phyloP scores from a whole-genome alignment of 35 echinoderm and acorn worm genomes.

The Chiridota heheva region DNA sequence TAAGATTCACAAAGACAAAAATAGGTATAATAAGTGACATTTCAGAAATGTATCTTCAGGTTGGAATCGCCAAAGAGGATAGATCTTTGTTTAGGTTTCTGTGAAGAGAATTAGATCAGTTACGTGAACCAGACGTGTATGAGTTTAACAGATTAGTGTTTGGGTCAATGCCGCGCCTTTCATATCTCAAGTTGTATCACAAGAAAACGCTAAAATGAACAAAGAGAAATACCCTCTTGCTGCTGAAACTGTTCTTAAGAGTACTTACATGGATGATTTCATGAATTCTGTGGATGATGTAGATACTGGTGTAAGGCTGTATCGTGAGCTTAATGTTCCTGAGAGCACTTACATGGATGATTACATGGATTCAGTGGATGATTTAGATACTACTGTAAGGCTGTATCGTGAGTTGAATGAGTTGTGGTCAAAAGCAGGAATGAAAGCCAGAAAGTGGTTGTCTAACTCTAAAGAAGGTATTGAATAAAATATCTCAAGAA shows the following conservation, averaged over 20 bases:
- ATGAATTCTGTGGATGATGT: constrained; percentile 21
- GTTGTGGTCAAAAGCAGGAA: constrained; percentile 5
- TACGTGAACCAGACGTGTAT: constrained; percentile 3
- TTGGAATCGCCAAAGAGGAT: neutral
- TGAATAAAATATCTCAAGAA: constrained; percentile 22
- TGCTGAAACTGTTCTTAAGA: constrained; percentile 25
- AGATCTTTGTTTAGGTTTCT: constrained; percentile 16
- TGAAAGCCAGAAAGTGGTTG: constrained; percentile 26
- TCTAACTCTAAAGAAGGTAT: constrained; percentile 22
- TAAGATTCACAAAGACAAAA: neutral
- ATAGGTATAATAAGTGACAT: constrained; percentile 49
- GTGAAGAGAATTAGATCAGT: constrained; percentile 26
- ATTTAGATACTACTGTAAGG: neutral
- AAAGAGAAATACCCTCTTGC: neutral
- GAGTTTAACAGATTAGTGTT: constrained; percentile 37
- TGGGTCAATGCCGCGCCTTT: constrained; percentile 44
- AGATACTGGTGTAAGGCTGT: neutral
- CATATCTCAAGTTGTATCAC: constrained; percentile 32
- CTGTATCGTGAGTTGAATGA: neutral
- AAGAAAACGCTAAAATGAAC: constrained; percentile 23
- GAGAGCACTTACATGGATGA: constrained; percentile 13
- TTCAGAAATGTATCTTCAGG: constrained; percentile 45
- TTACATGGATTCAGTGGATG: constrained; percentile 15
- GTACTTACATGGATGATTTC: constrained; percentile 35
- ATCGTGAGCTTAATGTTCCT: neutral